Evolutionary conservation across 1,140 invertebrate species (phyloP).

Genomic region (Cyclargus thomasi): DNA sequence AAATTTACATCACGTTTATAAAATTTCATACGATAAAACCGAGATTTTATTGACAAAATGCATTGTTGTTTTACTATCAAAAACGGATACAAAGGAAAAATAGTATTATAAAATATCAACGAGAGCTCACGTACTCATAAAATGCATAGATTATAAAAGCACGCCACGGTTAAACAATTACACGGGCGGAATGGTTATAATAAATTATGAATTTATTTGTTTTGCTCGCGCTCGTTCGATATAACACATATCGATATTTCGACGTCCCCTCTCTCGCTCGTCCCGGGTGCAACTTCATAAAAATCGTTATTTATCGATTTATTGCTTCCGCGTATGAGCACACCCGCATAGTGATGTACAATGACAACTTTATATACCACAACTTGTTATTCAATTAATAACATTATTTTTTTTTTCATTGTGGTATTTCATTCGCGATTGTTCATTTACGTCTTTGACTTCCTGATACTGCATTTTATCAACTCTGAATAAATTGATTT

Average conservation of each 20-base stretch:
- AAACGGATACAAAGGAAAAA: neutral
- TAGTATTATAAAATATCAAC: neutral
- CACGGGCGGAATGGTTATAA: conserved; percentile 14
- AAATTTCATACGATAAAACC: conserved; percentile 1
- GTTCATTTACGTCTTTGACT: too few species aligned
- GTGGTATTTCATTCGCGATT: too few species aligned
- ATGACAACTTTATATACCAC: neutral
- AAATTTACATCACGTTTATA: neutral
- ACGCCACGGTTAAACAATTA: conserved; percentile 17
- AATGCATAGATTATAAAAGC: conserved; percentile 17
- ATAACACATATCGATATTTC: conserved; percentile 5
- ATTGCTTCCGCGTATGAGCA: conserved; percentile 4
- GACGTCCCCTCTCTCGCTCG: neutral
- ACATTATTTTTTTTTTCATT: too few species aligned
- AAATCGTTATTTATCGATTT: conserved; percentile 13
- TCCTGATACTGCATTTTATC: too few species aligned
- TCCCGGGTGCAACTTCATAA: neutral
- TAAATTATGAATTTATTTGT: conserved; percentile 19
- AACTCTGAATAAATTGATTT: too few species aligned
- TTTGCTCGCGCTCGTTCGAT: conserved; percentile 12
- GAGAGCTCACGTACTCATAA: conserved; percentile 2
- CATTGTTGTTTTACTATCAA: neutral
- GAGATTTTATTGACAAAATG: neutral
- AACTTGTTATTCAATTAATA: too few species aligned
- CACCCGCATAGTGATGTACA: neutral